Base-by-base conservation (phyloP, 2,888 invertebrate genomes). In the Acrobasis repandana region DNA sequence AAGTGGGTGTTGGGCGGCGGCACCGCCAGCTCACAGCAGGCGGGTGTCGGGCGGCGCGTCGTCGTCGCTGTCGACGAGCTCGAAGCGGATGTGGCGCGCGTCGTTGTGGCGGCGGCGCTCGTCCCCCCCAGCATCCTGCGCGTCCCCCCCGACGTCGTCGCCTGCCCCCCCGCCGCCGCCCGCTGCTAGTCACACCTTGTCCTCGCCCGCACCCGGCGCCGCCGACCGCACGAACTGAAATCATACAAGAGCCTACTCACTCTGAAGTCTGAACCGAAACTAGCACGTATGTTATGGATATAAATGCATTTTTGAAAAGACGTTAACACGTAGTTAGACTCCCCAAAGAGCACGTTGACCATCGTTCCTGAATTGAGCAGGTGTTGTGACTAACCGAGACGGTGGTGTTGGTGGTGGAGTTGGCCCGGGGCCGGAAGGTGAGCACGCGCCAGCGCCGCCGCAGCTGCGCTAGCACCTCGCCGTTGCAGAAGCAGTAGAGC, bases 401-500 rank as follows among this genome's bases (percentile, higher is more conserved):
- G 77, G 97, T 97, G 72, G 97, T 97, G 58, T 96, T 96, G 67
- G 97, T 97, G 84, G 96, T 95, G 68, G 96, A 96, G 88, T 96
- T 97, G 67, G 96, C 95, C 65, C 97, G 93, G 63, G 96, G 95
- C 58, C 96, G 93, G 82, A 96, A 95, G 74, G 95, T 95, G 56
- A 96, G 94, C 95, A 96, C 96, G 83, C 96, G 94, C 96, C 96
- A 97, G 84, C 95, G 95, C 65, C 97, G 94, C 75, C 96, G 96
- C 79, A 97, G 94, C 88, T 97, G 97, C 66, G 96, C 96, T 74
- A 96, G 95, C 88, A 98, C 98, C 95, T 98, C 98, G 69, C 98
- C 98, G 83, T 98, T 98, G 93, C 96, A 97, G 93, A 98, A 98
- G 85, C 98, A 98, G 90, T 97, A 98, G 58, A 98, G 94, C 66